These are phyloP conservation scores for Spialia ferax DNA, from an alignment of 2,888 invertebrate species.

Conservation along the genomic window DNA sequence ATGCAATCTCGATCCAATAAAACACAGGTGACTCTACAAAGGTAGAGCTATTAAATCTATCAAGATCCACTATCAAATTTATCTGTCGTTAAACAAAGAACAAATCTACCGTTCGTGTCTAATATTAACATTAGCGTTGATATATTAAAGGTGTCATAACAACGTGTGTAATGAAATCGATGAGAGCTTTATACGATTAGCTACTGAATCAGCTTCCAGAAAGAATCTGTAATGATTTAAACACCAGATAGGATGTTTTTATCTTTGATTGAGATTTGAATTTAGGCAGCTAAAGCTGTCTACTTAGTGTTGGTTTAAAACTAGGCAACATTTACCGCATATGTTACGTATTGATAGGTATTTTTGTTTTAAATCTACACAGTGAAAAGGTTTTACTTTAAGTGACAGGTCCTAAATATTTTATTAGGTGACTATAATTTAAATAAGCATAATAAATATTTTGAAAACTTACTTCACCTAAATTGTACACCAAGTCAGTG, in stretches of 20 bases:
- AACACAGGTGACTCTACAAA: neutral
- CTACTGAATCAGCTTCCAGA: constrained; percentile 7
- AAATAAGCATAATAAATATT: no score
- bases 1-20: neutral
- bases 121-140: constrained; percentile 25
- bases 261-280: neutral
- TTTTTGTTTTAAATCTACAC: no score
- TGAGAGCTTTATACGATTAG: constrained; percentile 15
- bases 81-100: constrained; percentile 1
- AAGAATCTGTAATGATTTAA: constrained; percentile 5
- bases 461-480: no score
- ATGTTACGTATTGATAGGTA: no score
- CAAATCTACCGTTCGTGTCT: constrained; percentile 1
- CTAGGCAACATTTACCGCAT: no score
- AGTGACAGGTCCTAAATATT: no score
- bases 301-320: no score
- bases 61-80: neutral
- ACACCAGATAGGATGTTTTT: neutral
- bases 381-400: no score
- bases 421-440: no score
- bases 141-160: constrained; percentile 29
- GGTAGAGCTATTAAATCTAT: constrained; percentile 3
- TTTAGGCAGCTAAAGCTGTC: no score
- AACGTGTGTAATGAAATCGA: constrained; percentile 15
- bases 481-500: no score